A percentile compares a stretch with the other conserved stretches of the same genome.
phyloP scores from a whole-genome alignment of 2,888 invertebrate species.

The Netelia melanura region DNA sequence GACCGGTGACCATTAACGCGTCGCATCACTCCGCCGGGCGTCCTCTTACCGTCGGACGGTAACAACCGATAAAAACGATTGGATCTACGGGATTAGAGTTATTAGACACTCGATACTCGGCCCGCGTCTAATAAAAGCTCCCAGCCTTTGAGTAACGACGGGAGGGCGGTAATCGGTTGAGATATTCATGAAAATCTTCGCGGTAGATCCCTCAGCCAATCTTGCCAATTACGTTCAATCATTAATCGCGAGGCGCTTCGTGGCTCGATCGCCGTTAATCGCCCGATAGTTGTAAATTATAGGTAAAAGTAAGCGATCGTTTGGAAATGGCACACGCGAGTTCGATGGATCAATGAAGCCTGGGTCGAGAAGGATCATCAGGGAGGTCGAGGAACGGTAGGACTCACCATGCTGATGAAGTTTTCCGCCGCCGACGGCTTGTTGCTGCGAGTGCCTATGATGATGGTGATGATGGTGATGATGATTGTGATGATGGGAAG shows the following conservation, averaged over 20 bases:
- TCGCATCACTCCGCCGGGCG: conserved; percentile 20
- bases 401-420: conserved; percentile 82
- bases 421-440: conserved; percentile 82
- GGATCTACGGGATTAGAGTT: conserved; percentile 51
- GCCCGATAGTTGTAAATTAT: neutral
- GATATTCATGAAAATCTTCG: conserved; percentile 44
- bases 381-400: neutral
- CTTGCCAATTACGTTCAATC: conserved; percentile 49
- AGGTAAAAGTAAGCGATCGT: neutral
- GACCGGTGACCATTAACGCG: conserved; percentile 33
- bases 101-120: conserved; percentile 47
- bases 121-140: conserved; percentile 15
- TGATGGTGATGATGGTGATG: conserved; percentile 86
- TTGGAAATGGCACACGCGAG: neutral
- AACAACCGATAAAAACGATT: conserved; percentile 25
- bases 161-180: neutral
- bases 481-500: conserved; percentile 85
- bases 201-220: conserved; percentile 36
- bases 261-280: neutral
- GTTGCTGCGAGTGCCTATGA: conserved; percentile 78
- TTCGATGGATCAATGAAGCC: neutral
- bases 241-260: conserved; percentile 43
- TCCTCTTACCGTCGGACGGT: conserved; percentile 18
- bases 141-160: conserved; percentile 36
- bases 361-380: neutral